phyloP scores from a whole-genome alignment of 2,888 invertebrate species.

The Sesamia inferens region DNA sequence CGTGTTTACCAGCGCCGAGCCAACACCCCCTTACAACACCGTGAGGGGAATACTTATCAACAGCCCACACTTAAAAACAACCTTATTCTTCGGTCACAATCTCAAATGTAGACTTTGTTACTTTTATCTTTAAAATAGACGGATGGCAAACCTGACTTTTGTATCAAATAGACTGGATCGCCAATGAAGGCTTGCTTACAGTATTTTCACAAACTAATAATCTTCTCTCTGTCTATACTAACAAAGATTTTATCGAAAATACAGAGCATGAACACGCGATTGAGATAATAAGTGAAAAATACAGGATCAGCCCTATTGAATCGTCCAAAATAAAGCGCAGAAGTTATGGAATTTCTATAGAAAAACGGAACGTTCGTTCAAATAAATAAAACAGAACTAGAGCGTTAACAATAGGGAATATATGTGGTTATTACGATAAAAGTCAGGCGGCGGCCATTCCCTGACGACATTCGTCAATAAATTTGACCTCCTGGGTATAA shows the following conservation, averaged over 20 bases:
- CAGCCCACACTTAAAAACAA: constrained; percentile 47
- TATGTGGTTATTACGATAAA: constrained; percentile 70
- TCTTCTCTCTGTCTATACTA: constrained; percentile 6
- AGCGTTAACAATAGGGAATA: constrained; percentile 68
- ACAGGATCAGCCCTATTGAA: constrained; percentile 42
- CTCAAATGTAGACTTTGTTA: constrained; percentile 32
- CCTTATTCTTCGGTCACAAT: constrained; percentile 28
- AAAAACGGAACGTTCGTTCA: constrained; percentile 54
- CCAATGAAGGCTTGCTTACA: constrained; percentile 7
- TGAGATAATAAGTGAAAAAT: constrained; percentile 25
- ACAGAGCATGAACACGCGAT: constrained; percentile 14
- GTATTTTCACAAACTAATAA: constrained; percentile 3
- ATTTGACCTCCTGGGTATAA: constrained; percentile 70
- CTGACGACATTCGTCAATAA: constrained; percentile 68
- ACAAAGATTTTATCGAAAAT: constrained; percentile 27
- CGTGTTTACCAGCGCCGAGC: constrained; percentile 44
- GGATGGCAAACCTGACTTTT: constrained; percentile 26
- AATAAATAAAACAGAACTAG: constrained; percentile 62
- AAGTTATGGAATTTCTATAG: constrained; percentile 54
- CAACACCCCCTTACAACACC: constrained; percentile 38
- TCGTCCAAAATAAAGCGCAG: constrained; percentile 39
- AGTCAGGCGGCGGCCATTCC: constrained; percentile 61
- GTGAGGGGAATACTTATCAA: constrained; percentile 62
- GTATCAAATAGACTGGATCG: neutral
- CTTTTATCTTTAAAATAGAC: constrained; percentile 42